Base-by-base conservation (phyloP, 2,113 vertebrate species). In the Mohoua ochrocephala region DNA sequence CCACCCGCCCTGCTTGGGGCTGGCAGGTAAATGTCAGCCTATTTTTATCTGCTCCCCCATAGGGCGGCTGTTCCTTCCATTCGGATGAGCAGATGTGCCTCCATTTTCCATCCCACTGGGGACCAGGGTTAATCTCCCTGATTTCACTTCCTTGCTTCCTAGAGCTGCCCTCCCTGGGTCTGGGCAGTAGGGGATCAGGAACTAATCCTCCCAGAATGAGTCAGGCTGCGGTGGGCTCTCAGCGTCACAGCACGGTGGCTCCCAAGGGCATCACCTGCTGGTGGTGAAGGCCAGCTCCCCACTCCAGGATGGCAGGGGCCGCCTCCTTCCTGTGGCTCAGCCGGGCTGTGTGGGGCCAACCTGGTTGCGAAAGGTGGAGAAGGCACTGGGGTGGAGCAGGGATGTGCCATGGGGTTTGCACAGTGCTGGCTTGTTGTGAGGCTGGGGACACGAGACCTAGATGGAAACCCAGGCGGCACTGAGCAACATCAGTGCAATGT, bases 11-110 rank as follows among this genome's bases (percentile, higher is more conserved):
- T 61, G 52, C 76, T 80, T 14, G 1, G 50, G 54, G 18, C 83
- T 94, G 78, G 26, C 90, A 93, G 90, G 90, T 95, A 96, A 93
- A 95, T 96, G 79, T 84, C 93, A 95, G 75, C 54, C 90, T 97
- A 75, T 95, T 96, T 96, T 96, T 93, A 91, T 70, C 91, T 49
- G 60, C 24, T 92, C 24, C 52, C 57, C 63, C 17, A 11, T 0
- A 2, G 54, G 45, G 63, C 1, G 0, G 80, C 64, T 86, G 64
- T 93, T 97, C 52, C 64, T 95, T 96, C 69, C 78, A 37, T 87
- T 93, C 0, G 0, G 85, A 78, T 81, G 75, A 94, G 73, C 86
- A 92, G 91, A 81, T 92, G 67, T 89, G 60, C 81, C 83, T 97
- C 91, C 75, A 61, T 94, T 97, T 94, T 92, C 76, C 42, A 63